Base-by-base conservation (phyloP, 2,888 invertebrate species). In the Cloeon dipterum region DNA sequence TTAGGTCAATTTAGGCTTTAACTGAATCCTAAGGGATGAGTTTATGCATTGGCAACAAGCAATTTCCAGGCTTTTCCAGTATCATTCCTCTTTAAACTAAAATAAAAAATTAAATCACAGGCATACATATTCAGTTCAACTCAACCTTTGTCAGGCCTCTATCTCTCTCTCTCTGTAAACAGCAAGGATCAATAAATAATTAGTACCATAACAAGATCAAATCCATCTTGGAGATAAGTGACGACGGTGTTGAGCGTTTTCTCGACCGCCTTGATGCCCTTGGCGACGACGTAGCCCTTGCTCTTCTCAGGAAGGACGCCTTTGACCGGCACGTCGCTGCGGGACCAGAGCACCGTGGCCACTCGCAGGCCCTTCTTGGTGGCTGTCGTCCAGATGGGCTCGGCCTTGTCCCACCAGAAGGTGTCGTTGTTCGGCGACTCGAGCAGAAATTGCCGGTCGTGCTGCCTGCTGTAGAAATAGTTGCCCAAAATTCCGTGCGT, bases 401-500 rank as follows among this genome's bases (percentile, higher is more conserved):
- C 51, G 3, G 45, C 41, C n/a, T 43, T 43, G 26, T 46, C 43
- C 50, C 50, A 51, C 35, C 35, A 34, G 8, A 34, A 19, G n/a
- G 20, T 11, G 14, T 34, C 13, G 5, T 21, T 20, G 5, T 19
- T 34, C 4, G 21, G 11, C 20, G 10, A 16, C 5, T 34, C 8
- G 20, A 34, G n/a, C 8, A 13, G 19, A 20, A 34, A 34, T 8
- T 13, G 11, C 20, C 4, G 16, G 25, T 49, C 46, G 10, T 42
- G 39, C 2, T 42, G 40, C 5, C 48, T 36, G 43, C 55, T 53
- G 39, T 49, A 52, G 49, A 56, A 53, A 44, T 49, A 50, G 39
- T 56, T 55, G n/a, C 52, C 53, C 20, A 56, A 45, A 21, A 56
- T 50, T 5, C 52, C 53, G 43, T 56, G 56, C 18, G 39, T 46